A percentile compares a stretch with the other conserved stretches of the same genome.
Evolutionary conservation across 2,888 invertebrate genomes (phyloP).

Genomic region (Conistra vaccinii): DNA sequence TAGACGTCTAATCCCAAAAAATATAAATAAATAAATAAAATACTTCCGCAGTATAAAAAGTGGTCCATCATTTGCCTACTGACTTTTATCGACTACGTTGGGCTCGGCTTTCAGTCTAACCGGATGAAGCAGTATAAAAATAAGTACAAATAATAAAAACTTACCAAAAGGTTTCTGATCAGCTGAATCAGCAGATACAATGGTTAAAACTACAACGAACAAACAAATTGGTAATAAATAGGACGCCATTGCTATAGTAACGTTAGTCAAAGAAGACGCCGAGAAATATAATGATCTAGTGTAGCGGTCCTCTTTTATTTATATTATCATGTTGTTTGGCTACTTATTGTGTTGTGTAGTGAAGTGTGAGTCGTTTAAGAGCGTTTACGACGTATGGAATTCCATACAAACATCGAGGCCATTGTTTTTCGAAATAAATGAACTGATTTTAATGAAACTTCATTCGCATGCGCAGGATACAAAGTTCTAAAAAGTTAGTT

Average conservation of each 20-base stretch:
- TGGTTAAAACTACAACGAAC: conserved; percentile 18
- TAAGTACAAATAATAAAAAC: conserved; percentile 5
- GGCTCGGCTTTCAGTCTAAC: neutral
- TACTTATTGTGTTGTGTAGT: neutral
- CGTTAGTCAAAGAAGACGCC: conserved; percentile 13
- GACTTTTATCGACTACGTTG: too few species aligned
- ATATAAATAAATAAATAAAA: neutral
- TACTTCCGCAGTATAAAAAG: neutral
- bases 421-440: too few species aligned
- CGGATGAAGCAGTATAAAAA: neutral
- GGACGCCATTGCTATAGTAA: conserved; percentile 34
- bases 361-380: neutral
- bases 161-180: conserved; percentile 41
- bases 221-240: conserved; percentile 31
- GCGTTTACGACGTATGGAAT: too few species aligned
- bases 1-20: too few species aligned
- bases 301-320: conserved; percentile 5
- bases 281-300: conserved; percentile 4
- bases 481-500: too few species aligned
- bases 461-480: too few species aligned
- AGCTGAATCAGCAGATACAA: conserved; percentile 29
- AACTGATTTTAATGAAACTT: too few species aligned
- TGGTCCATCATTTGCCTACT: neutral
- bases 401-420: too few species aligned
- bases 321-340: conserved; percentile 5